phyloP scores from a whole-genome alignment of 2,113 vertebrate genomes.

The Myotis yumanensis region DNA sequence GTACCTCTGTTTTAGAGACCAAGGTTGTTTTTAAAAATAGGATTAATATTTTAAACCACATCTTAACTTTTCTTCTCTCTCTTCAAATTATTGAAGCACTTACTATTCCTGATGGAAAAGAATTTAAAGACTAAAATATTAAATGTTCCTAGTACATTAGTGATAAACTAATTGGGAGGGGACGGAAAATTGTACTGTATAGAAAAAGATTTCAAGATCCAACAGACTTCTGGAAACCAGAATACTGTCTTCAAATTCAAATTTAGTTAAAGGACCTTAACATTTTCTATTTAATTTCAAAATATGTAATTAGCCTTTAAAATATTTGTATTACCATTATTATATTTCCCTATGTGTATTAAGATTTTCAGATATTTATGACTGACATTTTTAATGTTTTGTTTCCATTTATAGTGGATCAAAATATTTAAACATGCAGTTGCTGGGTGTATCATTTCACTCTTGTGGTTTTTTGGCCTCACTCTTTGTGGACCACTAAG shows the following conservation, averaged over 20 bases:
- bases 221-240: neutral
- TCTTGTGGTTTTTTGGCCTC: constrained; percentile 97
- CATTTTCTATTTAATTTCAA: constrained; percentile 31
- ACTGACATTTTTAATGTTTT: constrained; percentile 55
- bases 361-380: constrained; percentile 29
- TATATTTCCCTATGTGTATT: neutral
- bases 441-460: constrained; percentile 94
- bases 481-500: constrained; percentile 98
- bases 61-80: neutral
- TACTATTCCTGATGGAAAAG: constrained; percentile 18
- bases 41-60: constrained; percentile 37
- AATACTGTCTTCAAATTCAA: constrained; percentile 2
- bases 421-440: constrained; percentile 96
- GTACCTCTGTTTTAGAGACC: constrained; percentile 32
- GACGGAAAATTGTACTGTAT: neutral
- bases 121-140: constrained; percentile 45
- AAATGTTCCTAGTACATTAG: constrained; percentile 10
- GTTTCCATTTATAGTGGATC: constrained; percentile 92
- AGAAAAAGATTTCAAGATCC: constrained; percentile 40
- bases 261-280: constrained; percentile 10
- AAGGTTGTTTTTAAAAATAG: neutral
- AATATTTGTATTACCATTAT: neutral
- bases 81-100: constrained; percentile 32
- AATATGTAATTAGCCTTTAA: constrained; percentile 39
- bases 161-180: neutral